Percentiles rank a stretch among this genome's conserved stretches.
Evolutionary conservation across 2,888 invertebrate genomes (phyloP).

Genomic region (Amorpha juglandis): DNA sequence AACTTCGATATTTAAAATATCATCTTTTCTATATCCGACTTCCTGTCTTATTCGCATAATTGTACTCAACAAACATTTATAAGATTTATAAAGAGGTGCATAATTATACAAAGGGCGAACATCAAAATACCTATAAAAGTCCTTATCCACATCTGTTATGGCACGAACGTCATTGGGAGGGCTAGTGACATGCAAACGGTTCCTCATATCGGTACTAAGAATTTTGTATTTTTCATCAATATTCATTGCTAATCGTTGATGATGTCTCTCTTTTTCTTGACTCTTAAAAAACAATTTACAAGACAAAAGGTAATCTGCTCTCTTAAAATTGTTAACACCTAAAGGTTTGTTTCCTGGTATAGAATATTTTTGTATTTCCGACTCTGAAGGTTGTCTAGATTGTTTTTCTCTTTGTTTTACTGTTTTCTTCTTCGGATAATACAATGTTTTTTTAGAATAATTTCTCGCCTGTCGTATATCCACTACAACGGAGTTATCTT

Average conservation of each 20-base stretch:
- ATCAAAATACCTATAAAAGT: constrained; percentile 57
- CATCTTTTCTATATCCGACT: constrained; percentile 74
- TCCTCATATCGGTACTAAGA: constrained; percentile 51
- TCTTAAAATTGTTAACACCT: constrained; percentile 46
- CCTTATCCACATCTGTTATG: constrained; percentile 58
- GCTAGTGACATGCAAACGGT: constrained; percentile 49
- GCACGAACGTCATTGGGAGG: constrained; percentile 51
- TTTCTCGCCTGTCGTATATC: constrained; percentile 49
- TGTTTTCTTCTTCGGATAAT: constrained; percentile 35
- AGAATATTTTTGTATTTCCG: constrained; percentile 43
- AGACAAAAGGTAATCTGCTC: constrained; percentile 56
- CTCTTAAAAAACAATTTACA: constrained; percentile 57
- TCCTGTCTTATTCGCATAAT: constrained; percentile 55
- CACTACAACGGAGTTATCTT: constrained; percentile 48
- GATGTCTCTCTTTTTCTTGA: constrained; percentile 50
- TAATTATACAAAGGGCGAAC: constrained; percentile 46
- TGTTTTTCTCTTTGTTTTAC: constrained; percentile 35
- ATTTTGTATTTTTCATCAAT: constrained; percentile 61
- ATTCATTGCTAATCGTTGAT: constrained; percentile 47
- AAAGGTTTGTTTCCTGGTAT: constrained; percentile 49
- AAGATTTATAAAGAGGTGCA: constrained; percentile 57
- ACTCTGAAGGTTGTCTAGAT: constrained; percentile 38
- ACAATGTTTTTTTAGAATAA: constrained; percentile 33
- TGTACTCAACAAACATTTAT: constrained; percentile 51
- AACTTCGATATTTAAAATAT: constrained; percentile 79